phyloP scores from a whole-genome alignment of 2,113 vertebrate species.

The Vulpes ferrilata region DNA sequence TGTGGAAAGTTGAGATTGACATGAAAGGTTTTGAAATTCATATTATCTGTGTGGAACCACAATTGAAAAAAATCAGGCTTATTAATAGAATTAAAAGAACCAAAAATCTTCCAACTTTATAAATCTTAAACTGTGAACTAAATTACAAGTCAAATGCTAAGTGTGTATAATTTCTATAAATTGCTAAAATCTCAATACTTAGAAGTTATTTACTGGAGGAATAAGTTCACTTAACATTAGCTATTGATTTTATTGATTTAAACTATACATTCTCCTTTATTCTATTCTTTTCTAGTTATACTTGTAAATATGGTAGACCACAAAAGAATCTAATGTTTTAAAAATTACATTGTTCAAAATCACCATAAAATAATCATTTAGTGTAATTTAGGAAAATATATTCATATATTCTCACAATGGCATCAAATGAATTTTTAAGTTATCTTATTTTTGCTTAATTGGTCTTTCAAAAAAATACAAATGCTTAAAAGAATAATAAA shows the following conservation, averaged over 20 bases:
- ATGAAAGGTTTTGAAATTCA: neutral
- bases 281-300: neutral
- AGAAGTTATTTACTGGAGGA: neutral
- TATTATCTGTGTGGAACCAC: neutral
- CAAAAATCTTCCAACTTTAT: neutral
- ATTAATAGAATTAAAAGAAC: neutral
- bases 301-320: neutral
- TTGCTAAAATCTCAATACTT: neutral
- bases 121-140: neutral
- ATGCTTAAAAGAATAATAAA: neutral
- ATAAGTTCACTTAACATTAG: neutral
- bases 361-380: neutral
- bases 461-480: neutral
- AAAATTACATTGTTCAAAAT: neutral
- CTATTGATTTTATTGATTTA: neutral
- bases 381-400: neutral
- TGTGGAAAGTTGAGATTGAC: neutral
- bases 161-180: neutral
- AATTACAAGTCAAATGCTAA: neutral
- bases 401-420: neutral
- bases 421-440: neutral
- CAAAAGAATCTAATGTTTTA: neutral
- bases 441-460: conserved; percentile 38
- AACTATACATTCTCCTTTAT: neutral
- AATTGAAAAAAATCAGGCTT: neutral